Percentiles rank a stretch among this genome's conserved stretches.
Evolutionary conservation across 1,140 invertebrate species (phyloP).

Genomic region (Pogonus chalceus): DNA sequence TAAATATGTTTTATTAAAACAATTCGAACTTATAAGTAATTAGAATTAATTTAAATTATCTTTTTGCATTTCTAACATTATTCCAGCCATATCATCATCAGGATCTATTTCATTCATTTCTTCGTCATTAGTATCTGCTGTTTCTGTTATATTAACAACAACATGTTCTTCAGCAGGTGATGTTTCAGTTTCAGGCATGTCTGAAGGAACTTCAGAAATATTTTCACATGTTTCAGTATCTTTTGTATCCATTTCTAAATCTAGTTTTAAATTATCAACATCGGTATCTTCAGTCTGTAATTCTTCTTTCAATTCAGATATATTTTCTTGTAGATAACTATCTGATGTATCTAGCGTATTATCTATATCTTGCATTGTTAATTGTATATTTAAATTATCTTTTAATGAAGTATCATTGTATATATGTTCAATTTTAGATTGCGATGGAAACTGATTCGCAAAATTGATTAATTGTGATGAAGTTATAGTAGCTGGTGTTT

Average conservation of each 20-base stretch:
- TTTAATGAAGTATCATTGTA: neutral
- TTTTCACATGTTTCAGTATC: too few species aligned
- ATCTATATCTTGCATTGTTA: neutral
- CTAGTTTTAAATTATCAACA: too few species aligned
- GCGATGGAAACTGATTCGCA: neutral
- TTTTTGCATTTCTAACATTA: conserved; percentile 41
- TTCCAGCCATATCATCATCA: conserved; percentile 38
- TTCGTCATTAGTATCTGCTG: conserved; percentile 20
- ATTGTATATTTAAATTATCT: too few species aligned
- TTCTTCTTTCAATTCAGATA: neutral
- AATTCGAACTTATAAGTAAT: too few species aligned
- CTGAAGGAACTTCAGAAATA: neutral
- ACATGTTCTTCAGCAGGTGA: neutral
- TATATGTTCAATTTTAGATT: too few species aligned
- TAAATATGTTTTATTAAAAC: too few species aligned
- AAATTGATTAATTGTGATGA: neutral
- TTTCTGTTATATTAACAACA: neutral
- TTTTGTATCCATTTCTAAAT: too few species aligned
- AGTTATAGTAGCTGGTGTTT: neutral
- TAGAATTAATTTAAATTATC: too few species aligned
- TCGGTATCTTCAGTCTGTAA: too few species aligned
- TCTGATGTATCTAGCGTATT: neutral
- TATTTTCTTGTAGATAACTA: neutral
- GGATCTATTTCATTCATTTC: conserved; percentile 36
- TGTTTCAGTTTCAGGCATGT: neutral